These are phyloP conservation scores for Mesocentrotus franciscanus DNA, from an alignment of 53 echinoderm and acorn worm species.

Conservation along the genomic window DNA sequence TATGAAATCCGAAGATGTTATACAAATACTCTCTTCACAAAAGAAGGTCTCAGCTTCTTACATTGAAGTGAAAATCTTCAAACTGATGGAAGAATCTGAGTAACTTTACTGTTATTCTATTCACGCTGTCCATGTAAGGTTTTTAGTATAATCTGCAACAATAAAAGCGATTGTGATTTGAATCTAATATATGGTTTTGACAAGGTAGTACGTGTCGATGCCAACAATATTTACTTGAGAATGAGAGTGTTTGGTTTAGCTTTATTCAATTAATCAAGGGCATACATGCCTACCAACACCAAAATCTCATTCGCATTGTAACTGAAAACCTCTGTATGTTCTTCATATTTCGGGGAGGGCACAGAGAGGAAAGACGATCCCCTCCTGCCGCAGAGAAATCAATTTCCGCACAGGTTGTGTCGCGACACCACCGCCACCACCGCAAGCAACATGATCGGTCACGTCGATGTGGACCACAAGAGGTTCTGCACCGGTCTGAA, in stretches of 20 bases:
- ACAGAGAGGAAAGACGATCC: constrained; percentile 57
- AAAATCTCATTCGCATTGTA: constrained; percentile 50
- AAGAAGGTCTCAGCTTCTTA: background rate
- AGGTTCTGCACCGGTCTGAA: constrained; percentile 15
- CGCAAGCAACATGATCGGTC: constrained; percentile 47
- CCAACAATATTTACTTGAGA: constrained; percentile 22
- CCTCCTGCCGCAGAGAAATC: constrained; percentile 55
- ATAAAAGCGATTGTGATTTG: background rate
- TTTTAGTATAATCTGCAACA: background rate
- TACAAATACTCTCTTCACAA: background rate
- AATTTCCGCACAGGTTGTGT: constrained; percentile 57
- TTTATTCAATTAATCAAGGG: constrained; percentile 49
- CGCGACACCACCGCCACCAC: constrained; percentile 25
- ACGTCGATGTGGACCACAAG: constrained; percentile 40
- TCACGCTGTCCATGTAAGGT: background rate
- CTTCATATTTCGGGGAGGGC: constrained; percentile 50
- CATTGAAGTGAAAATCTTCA: background rate
- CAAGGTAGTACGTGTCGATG: background rate
- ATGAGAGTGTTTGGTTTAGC: constrained; percentile 27
- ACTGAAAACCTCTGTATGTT: constrained; percentile 52
- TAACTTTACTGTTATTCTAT: background rate
- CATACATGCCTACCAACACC: constrained; percentile 12
- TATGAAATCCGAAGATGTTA: background rate
- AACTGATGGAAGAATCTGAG: background rate
- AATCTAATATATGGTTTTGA: background rate